phyloP scores from a whole-genome alignment of 1,140 invertebrate species.

The Trachymyrmex septentrionalis region DNA sequence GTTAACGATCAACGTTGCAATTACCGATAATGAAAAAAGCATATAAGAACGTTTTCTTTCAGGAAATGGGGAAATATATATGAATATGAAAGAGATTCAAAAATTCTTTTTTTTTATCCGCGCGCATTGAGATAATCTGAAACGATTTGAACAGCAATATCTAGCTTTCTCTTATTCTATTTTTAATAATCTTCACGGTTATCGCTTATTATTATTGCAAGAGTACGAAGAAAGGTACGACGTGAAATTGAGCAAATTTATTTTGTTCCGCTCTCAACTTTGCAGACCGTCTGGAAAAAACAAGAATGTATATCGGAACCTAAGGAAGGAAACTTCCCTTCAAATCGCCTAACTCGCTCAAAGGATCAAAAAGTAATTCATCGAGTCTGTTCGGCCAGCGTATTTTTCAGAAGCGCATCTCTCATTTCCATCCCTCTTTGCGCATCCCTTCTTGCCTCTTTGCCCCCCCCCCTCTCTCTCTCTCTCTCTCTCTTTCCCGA shows the following conservation, averaged over 20 bases:
- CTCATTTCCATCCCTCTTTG: constrained; percentile 36
- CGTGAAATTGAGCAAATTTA: background rate
- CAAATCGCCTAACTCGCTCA: constrained; percentile 49
- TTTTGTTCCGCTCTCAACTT: background rate
- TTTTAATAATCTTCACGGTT: background rate
- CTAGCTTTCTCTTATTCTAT: background rate
- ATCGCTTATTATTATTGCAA: constrained; percentile 5
- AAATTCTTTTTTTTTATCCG: background rate
- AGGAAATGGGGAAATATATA: constrained; percentile 17
- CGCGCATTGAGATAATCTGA: background rate
- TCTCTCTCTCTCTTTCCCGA: background rate
- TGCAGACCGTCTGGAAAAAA: background rate
- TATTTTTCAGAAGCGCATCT: constrained; percentile 57
- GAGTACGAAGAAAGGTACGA: background rate
- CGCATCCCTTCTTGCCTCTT: background rate
- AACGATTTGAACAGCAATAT: background rate
- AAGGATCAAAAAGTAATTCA: constrained; percentile 62
- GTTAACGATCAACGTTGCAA: background rate
- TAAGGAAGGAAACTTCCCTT: constrained; percentile 7
- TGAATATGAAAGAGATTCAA: background rate
- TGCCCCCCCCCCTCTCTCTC: background rate
- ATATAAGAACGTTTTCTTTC: constrained; percentile 10
- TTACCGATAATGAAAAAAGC: background rate
- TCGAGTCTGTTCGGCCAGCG: constrained; percentile 1
- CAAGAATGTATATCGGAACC: background rate